A percentile compares a stretch with the other conserved stretches of the same genome.
phyloP scores from a whole-genome alignment of 2,113 vertebrate genomes.

The Rhynchopsitta pachyrhyncha region DNA sequence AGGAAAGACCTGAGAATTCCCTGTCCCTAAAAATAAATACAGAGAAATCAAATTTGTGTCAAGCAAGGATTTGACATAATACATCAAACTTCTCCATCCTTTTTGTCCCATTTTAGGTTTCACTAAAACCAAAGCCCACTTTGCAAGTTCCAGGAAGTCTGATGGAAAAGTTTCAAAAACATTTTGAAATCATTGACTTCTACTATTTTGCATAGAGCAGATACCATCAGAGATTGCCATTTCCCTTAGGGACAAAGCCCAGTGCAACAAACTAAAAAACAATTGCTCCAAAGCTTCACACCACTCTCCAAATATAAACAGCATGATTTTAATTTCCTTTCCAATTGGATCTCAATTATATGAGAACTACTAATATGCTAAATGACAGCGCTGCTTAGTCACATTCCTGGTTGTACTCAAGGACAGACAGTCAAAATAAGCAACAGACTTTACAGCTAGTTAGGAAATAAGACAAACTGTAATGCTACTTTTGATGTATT shows the following conservation, averaged over 20 bases:
- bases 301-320: slow-evolving; percentile 2
- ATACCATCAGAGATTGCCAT: background rate
- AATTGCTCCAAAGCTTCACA: background rate
- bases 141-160: background rate
- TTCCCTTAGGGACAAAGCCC: background rate
- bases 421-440: slow-evolving; percentile 25
- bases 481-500: background rate
- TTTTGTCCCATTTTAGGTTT: background rate
- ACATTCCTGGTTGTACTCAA: slow-evolving; percentile 16
- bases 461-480: background rate
- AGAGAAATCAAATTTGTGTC: background rate
- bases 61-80: background rate
- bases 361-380: slow-evolving; percentile 10
- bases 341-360: background rate
- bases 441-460: background rate
- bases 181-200: background rate
- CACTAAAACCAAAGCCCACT: background rate
- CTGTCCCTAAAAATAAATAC: background rate
- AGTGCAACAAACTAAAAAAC: background rate
- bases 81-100: background rate
- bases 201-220: background rate
- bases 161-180: background rate
- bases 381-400: background rate
- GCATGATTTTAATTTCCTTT: slow-evolving; percentile 10
- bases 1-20: background rate